phyloP scores from a whole-genome alignment of 2,797 vertebrate genomes.

The Trematomus bernacchii region DNA sequence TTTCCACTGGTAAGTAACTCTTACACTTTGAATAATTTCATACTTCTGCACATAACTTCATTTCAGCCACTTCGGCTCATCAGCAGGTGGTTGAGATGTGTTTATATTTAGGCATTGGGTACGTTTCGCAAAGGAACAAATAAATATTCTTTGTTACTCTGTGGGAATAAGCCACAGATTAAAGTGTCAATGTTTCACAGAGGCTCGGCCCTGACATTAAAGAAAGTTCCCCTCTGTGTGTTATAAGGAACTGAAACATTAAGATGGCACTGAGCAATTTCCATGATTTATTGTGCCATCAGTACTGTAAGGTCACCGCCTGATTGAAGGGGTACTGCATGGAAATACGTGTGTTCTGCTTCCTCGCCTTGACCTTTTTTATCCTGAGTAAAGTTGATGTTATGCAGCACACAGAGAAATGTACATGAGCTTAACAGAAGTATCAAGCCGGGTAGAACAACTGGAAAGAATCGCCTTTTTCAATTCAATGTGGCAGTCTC shows the following conservation, averaged over 20 bases:
- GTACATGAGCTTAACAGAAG: slow-evolving; percentile 20
- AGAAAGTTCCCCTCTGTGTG: slow-evolving; percentile 45
- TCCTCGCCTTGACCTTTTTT: slow-evolving; percentile 67
- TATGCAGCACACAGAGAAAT: slow-evolving; percentile 37
- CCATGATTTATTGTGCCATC: slow-evolving; percentile 78
- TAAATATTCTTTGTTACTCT: not conserved
- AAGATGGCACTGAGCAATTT: slow-evolving; percentile 65
- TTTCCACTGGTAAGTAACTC: slow-evolving; percentile 76
- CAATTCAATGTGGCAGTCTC: not conserved
- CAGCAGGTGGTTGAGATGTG: not conserved
- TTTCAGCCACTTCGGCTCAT: not conserved
- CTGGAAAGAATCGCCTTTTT: not conserved
- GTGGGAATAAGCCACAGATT: slow-evolving; percentile 14
- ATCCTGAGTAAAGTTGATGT: slow-evolving; percentile 51
- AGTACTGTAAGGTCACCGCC: slow-evolving; percentile 69
- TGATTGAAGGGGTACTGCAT: slow-evolving; percentile 62
- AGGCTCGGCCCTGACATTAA: slow-evolving; percentile 34
- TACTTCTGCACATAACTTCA: not conserved
- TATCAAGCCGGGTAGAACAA: not conserved
- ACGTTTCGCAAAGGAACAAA: not conserved
- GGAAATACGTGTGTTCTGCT: slow-evolving; percentile 56
- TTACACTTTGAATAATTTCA: not conserved
- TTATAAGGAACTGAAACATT: slow-evolving; percentile 60
- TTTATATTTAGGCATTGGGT: not conserved
- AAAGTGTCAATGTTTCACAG: slow-evolving; percentile 18